Base-by-base conservation (phyloP, 2,888 invertebrate species). In the Galeopsomyia nigrocyanea region DNA sequence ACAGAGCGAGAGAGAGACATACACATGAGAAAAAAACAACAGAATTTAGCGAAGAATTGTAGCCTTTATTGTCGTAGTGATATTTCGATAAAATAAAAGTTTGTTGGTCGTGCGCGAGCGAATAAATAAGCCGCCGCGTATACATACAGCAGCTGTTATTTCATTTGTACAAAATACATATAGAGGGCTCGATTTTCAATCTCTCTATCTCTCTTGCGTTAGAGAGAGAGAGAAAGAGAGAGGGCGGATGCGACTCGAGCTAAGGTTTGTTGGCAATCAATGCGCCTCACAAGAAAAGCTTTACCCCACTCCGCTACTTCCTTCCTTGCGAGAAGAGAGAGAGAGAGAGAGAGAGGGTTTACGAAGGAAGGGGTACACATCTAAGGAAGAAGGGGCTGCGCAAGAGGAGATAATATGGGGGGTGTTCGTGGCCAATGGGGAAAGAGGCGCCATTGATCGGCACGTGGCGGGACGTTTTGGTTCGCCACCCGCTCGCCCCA, bases 401-500 rank as follows among this genome's bases (percentile, higher is more conserved):
- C 39, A 10, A 39, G 39, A 39, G 39, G 39, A 19, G 19, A 19
- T n/a, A n/a, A 17, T 9, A 5, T 5, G 26, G 3, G 26, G 26
- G 17, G 0, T 19, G 17, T 5, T n/a, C 53, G 2, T 82, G 80
- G 80, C 86, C 86, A 86, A 79, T 75, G 49, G 83, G 82, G 82
- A 82, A 81, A 81, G 80, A 85, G 86, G 84, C 85, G 86, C 85
- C 86, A 86, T 86, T 86, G 86, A 86, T 86, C 86, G 85, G 84
- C 85, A 86, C 85, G 86, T 85, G 86, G 83, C 85, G 80, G 82
- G 10, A 1, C 79, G 79, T 81, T 74, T 39, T 70, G 73, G 73
- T 74, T 74, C 73, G 73, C 65, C 69, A 68, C 56, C 61, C 55
- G 50, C 49, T 47, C 31, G 21, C 21, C 57, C 10, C 21, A 17